Base-by-base conservation (phyloP, 2,888 invertebrate genomes). In the Hypolimnas misippus region DNA sequence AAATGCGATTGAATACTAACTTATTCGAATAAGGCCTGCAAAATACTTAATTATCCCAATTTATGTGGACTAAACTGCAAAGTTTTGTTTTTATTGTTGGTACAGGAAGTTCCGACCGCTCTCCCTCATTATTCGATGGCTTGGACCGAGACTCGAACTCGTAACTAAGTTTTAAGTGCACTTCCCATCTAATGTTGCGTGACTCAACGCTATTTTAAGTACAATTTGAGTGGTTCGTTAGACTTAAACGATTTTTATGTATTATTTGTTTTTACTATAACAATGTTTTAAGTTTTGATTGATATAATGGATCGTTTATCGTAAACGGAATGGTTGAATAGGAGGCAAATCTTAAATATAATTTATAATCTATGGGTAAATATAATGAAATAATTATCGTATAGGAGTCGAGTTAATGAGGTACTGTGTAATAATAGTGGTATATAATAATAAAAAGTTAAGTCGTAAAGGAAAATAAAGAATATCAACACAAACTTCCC, bases 81-180 rank as follows among this genome's bases (percentile, higher is more conserved):
- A 46, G 44, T 46, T 46, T 46, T 21, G 44, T 21, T 46, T 46
- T 46, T 46, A 46, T 46, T 46, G 44, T 46, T 19, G 44, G 44
- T 46, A 46, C 44, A 25, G 16, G 60, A 14, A 60, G 46, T 60
- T 53, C 44, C 31, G 21, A 60, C 60, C 60, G 38, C 60, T 29
- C 46, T 46, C 33, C 25, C 52, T 65, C 65, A 62, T 65, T 65
- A 65, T 56, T 62, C 55, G 44, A 57, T 62, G 54, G 51, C 58
- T 65, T 17, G 19, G 42, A 55, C 19, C 42, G 49, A 16, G 38
- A 31, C 50, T 55, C 57, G 56, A 62, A 61, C 54, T 65, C 44
- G 51, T 58, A 65, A 65, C 65, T 58, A 65, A 65, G 65, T 65
- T 65, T 62, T 62, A 65, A 65, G 65, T 65, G 65, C 58, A 65